phyloP scores from a whole-genome alignment of 2,888 invertebrate species.

The Parnassius mnemosyne region DNA sequence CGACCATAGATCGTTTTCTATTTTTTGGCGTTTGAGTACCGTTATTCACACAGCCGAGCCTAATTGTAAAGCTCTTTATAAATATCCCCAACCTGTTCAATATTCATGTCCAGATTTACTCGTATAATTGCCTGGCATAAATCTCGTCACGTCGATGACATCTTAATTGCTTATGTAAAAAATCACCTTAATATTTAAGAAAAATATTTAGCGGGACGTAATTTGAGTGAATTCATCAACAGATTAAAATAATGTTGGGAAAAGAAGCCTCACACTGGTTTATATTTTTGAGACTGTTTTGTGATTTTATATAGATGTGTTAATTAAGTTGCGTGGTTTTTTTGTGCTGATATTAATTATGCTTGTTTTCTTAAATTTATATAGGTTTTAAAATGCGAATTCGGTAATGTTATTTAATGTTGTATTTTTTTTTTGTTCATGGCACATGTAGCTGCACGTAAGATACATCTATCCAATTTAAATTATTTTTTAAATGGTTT shows the following conservation, averaged over 20 bases:
- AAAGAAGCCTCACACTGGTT: constrained; percentile 7
- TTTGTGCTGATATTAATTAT: constrained; percentile 1
- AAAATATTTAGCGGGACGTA: constrained; percentile 36
- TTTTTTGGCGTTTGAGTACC: constrained; percentile 6
- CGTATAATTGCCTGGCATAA: constrained; percentile 73
- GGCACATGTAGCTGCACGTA: too few relatives aligned
- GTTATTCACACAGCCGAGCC: constrained; percentile 28
- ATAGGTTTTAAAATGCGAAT: too few relatives aligned
- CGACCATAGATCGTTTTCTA: not conserved
- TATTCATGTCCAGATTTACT: constrained; percentile 70
- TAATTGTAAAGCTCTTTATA: constrained; percentile 65
- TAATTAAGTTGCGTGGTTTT: not conserved
- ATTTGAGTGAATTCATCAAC: constrained; percentile 44
- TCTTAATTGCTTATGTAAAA: constrained; percentile 71
- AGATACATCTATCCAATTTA: too few relatives aligned
- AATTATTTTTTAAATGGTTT: too few relatives aligned
- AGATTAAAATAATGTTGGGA: constrained; percentile 9
- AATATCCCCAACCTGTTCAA: constrained; percentile 63
- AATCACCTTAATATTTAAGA: constrained; percentile 59
- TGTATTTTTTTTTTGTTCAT: too few relatives aligned
- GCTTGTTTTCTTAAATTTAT: too few relatives aligned
- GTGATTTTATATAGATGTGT: constrained; percentile 9
- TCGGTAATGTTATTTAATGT: too few relatives aligned
- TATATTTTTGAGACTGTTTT: constrained; percentile 4
- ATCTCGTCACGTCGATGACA: constrained; percentile 70